phyloP scores from a whole-genome alignment of 2,888 invertebrate genomes.

The Auanema sp. region DNA sequence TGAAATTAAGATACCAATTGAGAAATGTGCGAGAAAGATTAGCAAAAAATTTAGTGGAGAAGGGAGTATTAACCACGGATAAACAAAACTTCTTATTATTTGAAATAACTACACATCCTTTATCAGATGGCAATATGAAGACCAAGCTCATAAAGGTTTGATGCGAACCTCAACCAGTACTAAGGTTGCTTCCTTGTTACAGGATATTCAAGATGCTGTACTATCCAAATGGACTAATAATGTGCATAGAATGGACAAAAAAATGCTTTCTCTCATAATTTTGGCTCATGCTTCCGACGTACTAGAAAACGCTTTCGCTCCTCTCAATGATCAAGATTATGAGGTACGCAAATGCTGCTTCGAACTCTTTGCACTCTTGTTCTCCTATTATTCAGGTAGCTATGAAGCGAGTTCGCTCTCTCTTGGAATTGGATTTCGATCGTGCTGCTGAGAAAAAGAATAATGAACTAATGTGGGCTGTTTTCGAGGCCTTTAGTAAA shows the following conservation, averaged over 20 bases:
- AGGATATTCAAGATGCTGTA: slow-evolving; percentile 88
- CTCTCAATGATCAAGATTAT: slow-evolving; percentile 72
- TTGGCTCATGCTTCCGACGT: slow-evolving; percentile 97
- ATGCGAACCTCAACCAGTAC: not conserved
- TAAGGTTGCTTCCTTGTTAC: slow-evolving; percentile 11
- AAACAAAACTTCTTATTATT: slow-evolving; percentile 87
- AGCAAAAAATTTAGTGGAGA: slow-evolving; percentile 98
- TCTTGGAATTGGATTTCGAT: slow-evolving; percentile 95
- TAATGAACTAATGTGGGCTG: slow-evolving; percentile 92
- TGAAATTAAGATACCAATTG: slow-evolving; percentile 94
- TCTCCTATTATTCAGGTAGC: slow-evolving; percentile 71
- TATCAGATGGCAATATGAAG: slow-evolving; percentile 92
- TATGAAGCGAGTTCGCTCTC: slow-evolving; percentile 91
- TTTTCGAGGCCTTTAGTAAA: slow-evolving; percentile 95
- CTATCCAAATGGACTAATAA: slow-evolving; percentile 93
- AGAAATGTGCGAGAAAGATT: slow-evolving; percentile 97
- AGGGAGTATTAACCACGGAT: slow-evolving; percentile 67
- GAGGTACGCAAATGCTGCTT: slow-evolving; percentile 33
- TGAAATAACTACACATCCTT: slow-evolving; percentile 99
- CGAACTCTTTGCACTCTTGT: not conserved
- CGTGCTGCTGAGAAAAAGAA: slow-evolving; percentile 82
- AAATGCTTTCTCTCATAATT: slow-evolving; percentile 88
- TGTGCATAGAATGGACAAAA: slow-evolving; percentile 93
- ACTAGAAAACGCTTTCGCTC: slow-evolving; percentile 97
- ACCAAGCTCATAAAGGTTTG: slow-evolving; percentile 83